Evolutionary conservation across 2,797 vertebrate species (phyloP), one percentile per base, ranked within the genome.

Genomic region (Heterohyrax brucei): DNA sequence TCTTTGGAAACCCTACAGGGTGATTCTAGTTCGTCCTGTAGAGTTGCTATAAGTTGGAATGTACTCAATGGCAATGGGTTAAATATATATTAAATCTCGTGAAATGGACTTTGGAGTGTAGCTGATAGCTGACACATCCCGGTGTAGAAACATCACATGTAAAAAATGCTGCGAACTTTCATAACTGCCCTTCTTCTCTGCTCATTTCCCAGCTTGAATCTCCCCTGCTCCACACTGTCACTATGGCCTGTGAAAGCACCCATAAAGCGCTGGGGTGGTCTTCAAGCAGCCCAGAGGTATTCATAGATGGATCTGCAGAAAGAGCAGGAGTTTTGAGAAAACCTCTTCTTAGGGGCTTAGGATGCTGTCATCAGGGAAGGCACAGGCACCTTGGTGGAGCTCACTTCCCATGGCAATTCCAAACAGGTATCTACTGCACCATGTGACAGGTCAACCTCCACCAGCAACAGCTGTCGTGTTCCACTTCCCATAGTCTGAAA

Each of bases 141-240:
- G 12, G n/a, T 3, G 7, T 13, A 4, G 48, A 39, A 12, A 48
- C 0, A 28, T 44, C 56, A 3, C 3, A 0, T 46, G 24, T 10
- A 4, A 19, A 50, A 46, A 24, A 5, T 4, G 39, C 50, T 10
- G 1, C 5, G 4, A 21, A 10, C 18, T 56, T 9, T 68, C 39
- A 26, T 16, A 24, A 10, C 13, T 18, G 30, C 21, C 3, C 4
- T 1, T 5, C 28, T 66, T 10, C 70, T n/a, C 39, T 26, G 7
- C 79, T 59, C 6, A 0, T 9, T 50, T 6, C 26, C 46, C 4
- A 13, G 33, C 30, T 44, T 5, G 39, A 19, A n/a, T 62, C 16
- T 28, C 2, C 1, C 1, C 21, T 62, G 10, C 33, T 1, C 1
- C 1, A 14, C 1, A 1, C 5, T 28, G 13, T 1, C 2, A 0